Conservation (phyloP, 2,888 invertebrate genomes). For the Isoperla grammatica region DNA sequence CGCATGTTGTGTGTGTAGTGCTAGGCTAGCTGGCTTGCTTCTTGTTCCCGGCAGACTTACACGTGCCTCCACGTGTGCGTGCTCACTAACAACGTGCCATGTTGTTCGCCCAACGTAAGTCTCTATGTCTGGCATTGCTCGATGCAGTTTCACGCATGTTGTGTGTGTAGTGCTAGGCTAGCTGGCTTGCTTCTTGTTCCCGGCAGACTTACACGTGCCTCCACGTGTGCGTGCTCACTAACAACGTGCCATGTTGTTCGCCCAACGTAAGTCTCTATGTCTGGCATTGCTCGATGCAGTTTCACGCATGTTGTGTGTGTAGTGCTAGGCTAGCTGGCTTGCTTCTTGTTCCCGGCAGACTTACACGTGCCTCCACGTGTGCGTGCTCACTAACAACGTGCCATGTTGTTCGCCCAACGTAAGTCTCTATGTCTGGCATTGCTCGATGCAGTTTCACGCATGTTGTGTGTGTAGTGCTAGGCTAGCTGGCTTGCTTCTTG, state of each 20-base stretch:
- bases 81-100: constrained; percentile 54
- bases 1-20: no score
- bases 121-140: no score
- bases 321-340: no score
- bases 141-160: no score
- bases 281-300: no score
- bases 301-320: no score
- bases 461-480: no score
- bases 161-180: no score
- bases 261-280: constrained; percentile 72
- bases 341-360: constrained; percentile 54
- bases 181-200: constrained; percentile 15
- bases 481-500: no score
- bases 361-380: constrained; percentile 86
- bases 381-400: constrained; percentile 56
- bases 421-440: no score
- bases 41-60: constrained; percentile 62
- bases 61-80: constrained; percentile 87
- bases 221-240: constrained; percentile 76
- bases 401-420: constrained; percentile 77
- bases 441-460: no score
- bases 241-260: constrained; percentile 64
- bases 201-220: constrained; percentile 83
- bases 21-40: no score
- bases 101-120: constrained; percentile 77